Base-by-base conservation (phyloP, 2,113 vertebrate species). In the Leucosticte australis region DNA sequence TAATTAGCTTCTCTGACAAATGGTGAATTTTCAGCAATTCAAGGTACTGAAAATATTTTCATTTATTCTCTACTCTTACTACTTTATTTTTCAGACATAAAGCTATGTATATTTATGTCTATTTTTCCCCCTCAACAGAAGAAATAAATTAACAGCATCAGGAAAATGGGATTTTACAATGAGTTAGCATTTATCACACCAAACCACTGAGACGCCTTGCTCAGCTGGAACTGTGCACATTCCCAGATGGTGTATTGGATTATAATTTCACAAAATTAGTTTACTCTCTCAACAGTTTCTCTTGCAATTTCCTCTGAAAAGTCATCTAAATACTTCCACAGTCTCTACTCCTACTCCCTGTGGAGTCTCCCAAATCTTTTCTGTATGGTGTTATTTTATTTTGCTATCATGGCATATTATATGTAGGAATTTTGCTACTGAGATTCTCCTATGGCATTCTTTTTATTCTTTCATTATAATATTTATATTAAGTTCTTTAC, bases 181-280 rank as follows among this genome's bases (percentile, higher is more conserved):
- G 80, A 94, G 65, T 89, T 94, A 76, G 86, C 85, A 94, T 91
- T 95, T 97, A 97, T 95, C 94, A 97, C 86, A 86, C 27, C 46
- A 92, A 96, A 94, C 71, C 89, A 94, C 78, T 92, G 82, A 87
- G 83, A 89, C 37, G 13, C 91, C 63, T 92, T 95, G 81, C 89
- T 88, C 93, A 88, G 91, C 87, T 97, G 92, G 89, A 97, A 88
- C 65, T 4, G 0, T 28, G 69, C 64, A 71, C 71, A 41, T 89
- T 94, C 92, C 93, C 96, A 95, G 89, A 95, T 95, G 95, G 90
- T 92, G 62, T 75, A 95, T 55, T 93, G 89, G 94, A 95, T 96
- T 95, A 95, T 94, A 97, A 92, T 93, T 92, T 89, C 88, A 92
- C 63, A 83, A 93, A 95, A 95, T 0, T 2, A 94, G 68, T 93